Conservation (phyloP, 2,113 vertebrate genomes). For the Alosa alosa region DNA sequence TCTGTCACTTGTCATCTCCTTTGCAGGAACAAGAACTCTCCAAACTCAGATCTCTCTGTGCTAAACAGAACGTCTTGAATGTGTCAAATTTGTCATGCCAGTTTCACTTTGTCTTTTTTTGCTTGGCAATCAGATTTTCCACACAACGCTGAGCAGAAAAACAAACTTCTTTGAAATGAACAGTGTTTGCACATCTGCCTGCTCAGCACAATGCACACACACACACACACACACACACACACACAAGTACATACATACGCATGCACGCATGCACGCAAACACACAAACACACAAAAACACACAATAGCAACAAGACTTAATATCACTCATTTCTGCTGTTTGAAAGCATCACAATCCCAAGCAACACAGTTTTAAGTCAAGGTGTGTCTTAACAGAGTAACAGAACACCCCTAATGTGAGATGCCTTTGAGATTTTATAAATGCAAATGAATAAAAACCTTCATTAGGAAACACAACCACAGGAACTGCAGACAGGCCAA, state of each 20-base stretch:
- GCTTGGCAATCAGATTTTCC: background rate
- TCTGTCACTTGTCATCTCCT: background rate
- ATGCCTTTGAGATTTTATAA: no score
- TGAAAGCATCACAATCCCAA: no score
- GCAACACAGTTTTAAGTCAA: no score
- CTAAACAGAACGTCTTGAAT: background rate
- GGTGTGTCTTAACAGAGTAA: no score
- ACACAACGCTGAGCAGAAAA: background rate
- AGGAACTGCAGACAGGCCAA: background rate
- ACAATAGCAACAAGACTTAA: no score
- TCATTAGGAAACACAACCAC: background rate
- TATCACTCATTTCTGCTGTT: no score
- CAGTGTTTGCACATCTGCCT: background rate
- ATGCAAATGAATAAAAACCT: no score
- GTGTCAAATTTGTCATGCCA: background rate
- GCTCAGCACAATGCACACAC: background rate
- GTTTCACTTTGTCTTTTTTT: background rate
- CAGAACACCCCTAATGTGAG: no score
- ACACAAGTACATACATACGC: no score
- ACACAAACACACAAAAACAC: no score
- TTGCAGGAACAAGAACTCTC: background rate
- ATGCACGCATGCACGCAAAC: no score
- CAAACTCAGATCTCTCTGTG: background rate
- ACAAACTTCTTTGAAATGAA: background rate
- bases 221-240: background rate